phyloP scores from a whole-genome alignment of 2,888 invertebrate species.

The Drosophila emarginata region DNA sequence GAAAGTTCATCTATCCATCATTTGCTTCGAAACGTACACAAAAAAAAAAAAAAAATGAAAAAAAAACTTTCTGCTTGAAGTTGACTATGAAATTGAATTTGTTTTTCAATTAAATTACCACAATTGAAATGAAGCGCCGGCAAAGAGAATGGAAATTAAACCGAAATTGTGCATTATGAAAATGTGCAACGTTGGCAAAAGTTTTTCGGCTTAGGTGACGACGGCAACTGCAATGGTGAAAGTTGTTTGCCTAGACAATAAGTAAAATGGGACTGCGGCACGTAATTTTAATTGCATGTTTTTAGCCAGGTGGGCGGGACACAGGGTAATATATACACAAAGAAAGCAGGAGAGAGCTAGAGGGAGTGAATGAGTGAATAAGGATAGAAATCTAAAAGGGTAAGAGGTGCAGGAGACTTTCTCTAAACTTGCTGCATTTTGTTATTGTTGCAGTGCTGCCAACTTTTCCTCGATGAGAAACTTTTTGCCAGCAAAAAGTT shows the following conservation, averaged over 20 bases:
- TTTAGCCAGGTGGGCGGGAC: conserved; percentile 42
- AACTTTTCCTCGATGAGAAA: conserved; percentile 19
- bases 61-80: conserved; percentile 46
- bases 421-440: conserved; percentile 58
- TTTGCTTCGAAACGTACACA: conserved; percentile 20
- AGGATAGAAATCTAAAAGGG: neutral
- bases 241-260: conserved; percentile 34
- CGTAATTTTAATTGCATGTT: conserved; percentile 55
- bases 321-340: neutral
- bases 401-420: conserved; percentile 15
- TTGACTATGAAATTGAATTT: conserved; percentile 60
- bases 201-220: conserved; percentile 36
- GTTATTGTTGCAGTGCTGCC: conserved; percentile 63
- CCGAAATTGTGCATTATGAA: conserved; percentile 53
- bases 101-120: conserved; percentile 65
- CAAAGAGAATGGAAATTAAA: conserved; percentile 4
- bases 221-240: conserved; percentile 14
- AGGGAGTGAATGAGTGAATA: no score
- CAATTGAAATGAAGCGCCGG: conserved; percentile 49
- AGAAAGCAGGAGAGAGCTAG: neutral
- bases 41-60: neutral
- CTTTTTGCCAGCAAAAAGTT: conserved; percentile 47
- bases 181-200: conserved; percentile 49
- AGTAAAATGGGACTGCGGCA: conserved; percentile 27
- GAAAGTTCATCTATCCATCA: conserved; percentile 10